Evolutionary conservation across 2,888 invertebrate species (phyloP).

Genomic region (Drosophila anomalata): DNA sequence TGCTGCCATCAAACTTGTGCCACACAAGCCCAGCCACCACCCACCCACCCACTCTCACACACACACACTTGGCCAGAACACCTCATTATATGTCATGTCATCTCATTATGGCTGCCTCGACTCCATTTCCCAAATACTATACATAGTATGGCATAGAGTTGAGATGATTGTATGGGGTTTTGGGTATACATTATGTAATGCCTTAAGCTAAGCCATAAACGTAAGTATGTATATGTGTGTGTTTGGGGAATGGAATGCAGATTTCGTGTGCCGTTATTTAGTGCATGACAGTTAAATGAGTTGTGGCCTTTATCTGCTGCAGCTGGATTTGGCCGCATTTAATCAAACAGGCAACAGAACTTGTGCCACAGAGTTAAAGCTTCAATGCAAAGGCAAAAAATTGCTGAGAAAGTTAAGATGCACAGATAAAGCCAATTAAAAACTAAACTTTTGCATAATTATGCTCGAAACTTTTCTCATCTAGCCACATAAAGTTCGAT

Average conservation of each 20-base stretch:
- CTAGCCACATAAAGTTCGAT: conserved; percentile 34
- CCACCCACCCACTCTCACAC: conserved; percentile 10
- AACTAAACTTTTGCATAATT: conserved; percentile 34
- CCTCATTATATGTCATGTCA: conserved; percentile 80
- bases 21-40: conserved; percentile 33
- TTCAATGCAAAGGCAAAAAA: not conserved
- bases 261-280: conserved; percentile 73
- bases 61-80: conserved; percentile 26
- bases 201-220: conserved; percentile 41
- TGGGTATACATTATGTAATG: conserved; percentile 58
- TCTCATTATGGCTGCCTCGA: conserved; percentile 65
- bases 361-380: conserved; percentile 41
- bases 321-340: conserved; percentile 27
- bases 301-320: conserved; percentile 60
- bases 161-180: conserved; percentile 2
- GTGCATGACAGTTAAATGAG: conserved; percentile 80
- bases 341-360: conserved; percentile 25
- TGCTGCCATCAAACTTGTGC: conserved; percentile 59
- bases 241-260: conserved; percentile 47
- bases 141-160: conserved; percentile 7
- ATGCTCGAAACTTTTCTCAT: conserved; percentile 20
- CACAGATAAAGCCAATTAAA: conserved; percentile 31
- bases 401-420: conserved; percentile 1
- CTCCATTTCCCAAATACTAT: conserved; percentile 28
- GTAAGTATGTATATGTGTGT: conserved; percentile 7